Evolutionary conservation across 2,888 invertebrate species (phyloP), one percentile per base, ranked within the genome.

Genomic region (Synergus umbraculus): DNA sequence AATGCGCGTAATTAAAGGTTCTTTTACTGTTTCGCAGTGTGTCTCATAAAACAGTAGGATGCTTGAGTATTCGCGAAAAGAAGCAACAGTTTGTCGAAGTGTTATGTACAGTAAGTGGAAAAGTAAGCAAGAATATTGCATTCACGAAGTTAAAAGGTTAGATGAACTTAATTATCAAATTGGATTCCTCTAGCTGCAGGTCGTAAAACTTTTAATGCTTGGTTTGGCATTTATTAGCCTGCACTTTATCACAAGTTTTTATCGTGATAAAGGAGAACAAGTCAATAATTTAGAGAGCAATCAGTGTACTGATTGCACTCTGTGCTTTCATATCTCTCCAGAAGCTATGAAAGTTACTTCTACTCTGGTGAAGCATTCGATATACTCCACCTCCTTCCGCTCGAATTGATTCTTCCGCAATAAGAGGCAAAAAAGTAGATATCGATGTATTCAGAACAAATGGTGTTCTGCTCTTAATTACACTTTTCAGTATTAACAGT

Each of bases 1-100:
- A 54, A 67, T 78, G 67, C 67, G 65, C 54, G 58, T 78, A 67
- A 78, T 78, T 78, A 78, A 67, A 67, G 54, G 67, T 67, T 58
- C 58, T 78, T 58, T 54, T 69, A 69, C 69, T 69, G 49, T 69
- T 69, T 69, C 29, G 46, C 69, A 49, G 46, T 69, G 69, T 29
- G 29, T 69, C 69, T 49, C 49, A 37, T 49, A 69, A 29, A 69
- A 37, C 49, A 69, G 49, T 29, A 69, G 49, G 46, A n/a, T 15
- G 49, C 49, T 49, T 29, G 49, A 49, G 37, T 29, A 69, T 49
- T 69, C 69, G 69, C 29, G 49, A 69, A 49, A 49, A 49, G 69
- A 69, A 37, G 69, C 69, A 54, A 49, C 49, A 69, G 49, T 69
- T 69, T 54, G 69, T 46, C 69, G 29, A 69, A 69, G 49, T 46